phyloP scores from a whole-genome alignment of 2,113 vertebrate species.

The Marcusenius ussheri region DNA sequence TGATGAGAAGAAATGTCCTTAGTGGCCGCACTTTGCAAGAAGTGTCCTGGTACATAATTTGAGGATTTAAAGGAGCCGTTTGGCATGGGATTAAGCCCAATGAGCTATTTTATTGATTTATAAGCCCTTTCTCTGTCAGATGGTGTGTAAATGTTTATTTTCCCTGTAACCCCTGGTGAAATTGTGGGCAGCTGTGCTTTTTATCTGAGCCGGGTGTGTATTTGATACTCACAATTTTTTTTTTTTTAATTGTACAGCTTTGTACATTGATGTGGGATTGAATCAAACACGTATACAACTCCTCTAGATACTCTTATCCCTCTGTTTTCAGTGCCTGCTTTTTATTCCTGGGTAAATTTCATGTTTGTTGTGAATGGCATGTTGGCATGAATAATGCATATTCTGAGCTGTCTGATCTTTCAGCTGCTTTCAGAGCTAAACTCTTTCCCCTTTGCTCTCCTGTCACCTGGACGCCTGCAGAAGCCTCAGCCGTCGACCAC shows the following conservation, averaged over 20 bases:
- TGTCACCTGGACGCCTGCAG: slow-evolving; percentile 36
- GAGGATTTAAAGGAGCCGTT: not conserved
- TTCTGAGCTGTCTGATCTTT: not conserved
- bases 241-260: not conserved
- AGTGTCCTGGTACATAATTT: not conserved
- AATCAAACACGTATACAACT: not conserved
- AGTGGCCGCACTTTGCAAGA: not conserved
- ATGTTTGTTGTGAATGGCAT: not conserved
- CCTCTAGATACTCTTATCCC: not conserved
- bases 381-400: not conserved
- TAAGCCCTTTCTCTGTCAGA: not conserved
- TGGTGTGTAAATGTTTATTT: not conserved
- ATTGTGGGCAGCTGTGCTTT: not conserved
- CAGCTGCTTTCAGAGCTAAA: not conserved
- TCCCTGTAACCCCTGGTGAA: not conserved
- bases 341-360: not conserved
- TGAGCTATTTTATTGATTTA: not conserved
- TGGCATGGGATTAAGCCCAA: not conserved
- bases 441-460: slow-evolving; percentile 23
- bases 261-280: not conserved
- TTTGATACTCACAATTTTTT: not conserved
- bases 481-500: slow-evolving; percentile 94
- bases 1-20: not conserved
- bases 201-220: not conserved
- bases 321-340: not conserved